Base-by-base conservation (phyloP, 2,113 vertebrate genomes). In the Gambusia holbrooki region DNA sequence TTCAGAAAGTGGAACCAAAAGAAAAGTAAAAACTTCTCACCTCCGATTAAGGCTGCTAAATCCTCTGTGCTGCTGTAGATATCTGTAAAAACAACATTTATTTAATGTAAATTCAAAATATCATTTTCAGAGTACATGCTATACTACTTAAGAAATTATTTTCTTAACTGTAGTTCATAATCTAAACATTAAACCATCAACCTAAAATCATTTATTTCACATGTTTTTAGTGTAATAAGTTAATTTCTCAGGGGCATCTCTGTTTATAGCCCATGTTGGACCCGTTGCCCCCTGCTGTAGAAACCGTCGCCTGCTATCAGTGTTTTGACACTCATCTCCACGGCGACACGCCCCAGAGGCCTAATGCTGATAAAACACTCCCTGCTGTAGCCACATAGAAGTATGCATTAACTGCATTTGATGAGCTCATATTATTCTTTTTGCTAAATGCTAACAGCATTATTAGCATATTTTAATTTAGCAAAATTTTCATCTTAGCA, bases 281-380 rank as follows among this genome's bases (percentile, higher is more conserved):
- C 35, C n/a, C 17, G 28, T 69, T 33, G 11, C 60, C 64, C 71
- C 54, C 69, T 76, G 78, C 70, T 73, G 62, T 88, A 80, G 75
- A 81, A 83, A 88, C 80, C 0, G 30, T 62, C 45, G 5, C 74
- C 76, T 13, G 62, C 42, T 71, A 61, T 71, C 32, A 65, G 68
- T 6, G 51, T n/a, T 42, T 66, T 45, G 0, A 69, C 75, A 62
- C 68, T 86, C 88, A 90, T 88, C 88, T 88, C 84, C 74, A 76
- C 74, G 17, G 81, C 12, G 0, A 88, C 88, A 84, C 77, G 40
- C 77, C 79, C 79, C 14, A 1, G 74, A 76, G 86, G 74, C 25
- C 2, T 85, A 76, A 60, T 1, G 0, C 75, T 81, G 86, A 90
- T 90, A 85, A 88, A 84, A 90, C 79, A 78, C 84, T 76, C 86